Conservation (phyloP, 1,140 invertebrate species). For the Odontomachus brunneus region DNA sequence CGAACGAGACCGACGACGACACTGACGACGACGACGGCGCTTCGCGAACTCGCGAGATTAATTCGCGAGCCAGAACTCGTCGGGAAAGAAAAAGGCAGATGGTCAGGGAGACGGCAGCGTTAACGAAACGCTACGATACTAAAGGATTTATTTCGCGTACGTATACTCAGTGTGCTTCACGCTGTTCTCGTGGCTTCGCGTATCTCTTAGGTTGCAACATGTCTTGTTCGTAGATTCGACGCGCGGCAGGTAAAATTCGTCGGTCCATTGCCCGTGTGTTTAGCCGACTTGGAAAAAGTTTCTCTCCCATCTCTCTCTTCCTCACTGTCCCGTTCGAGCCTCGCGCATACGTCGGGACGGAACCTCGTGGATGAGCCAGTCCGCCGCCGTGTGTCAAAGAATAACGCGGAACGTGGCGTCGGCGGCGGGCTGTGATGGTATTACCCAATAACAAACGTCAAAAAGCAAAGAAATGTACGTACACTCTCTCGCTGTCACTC, state of each 20-base stretch:
- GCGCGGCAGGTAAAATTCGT: no score
- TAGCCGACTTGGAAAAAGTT: no score
- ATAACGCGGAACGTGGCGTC: constrained; percentile 31
- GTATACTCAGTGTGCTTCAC: no score
- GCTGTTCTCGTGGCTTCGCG: no score
- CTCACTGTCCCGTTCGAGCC: neutral
- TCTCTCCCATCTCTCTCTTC: neutral
- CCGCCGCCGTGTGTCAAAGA: constrained; percentile 22
- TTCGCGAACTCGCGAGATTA: neutral
- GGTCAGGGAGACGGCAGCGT: no score
- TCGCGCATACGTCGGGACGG: neutral
- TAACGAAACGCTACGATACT: no score
- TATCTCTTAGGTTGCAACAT: no score
- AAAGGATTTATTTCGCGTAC: no score
- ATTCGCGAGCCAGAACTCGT: neutral
- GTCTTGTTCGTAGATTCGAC: no score
- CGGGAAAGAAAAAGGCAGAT: no score
- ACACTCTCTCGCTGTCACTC: constrained; percentile 48
- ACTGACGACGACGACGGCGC: no score
- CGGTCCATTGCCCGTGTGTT: no score
- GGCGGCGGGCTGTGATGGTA: constrained; percentile 36
- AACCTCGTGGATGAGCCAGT: neutral
- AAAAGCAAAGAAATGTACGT: constrained; percentile 59
- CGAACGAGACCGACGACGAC: constrained; percentile 13
- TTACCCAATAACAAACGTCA: constrained; percentile 61